Conservation (phyloP, 2,888 invertebrate species). For the Rutpela maculata region DNA sequence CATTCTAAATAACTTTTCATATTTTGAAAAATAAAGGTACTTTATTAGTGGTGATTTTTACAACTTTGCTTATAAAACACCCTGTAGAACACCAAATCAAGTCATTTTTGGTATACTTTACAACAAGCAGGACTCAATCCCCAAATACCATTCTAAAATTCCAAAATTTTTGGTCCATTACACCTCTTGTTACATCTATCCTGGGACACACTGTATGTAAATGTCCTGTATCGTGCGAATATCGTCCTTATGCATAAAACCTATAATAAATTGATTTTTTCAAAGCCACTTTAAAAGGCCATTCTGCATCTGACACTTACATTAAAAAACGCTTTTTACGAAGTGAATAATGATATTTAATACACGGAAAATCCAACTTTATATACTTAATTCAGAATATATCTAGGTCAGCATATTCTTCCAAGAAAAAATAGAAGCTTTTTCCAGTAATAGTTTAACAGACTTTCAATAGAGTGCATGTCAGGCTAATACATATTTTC, state of each 20-base stretch:
- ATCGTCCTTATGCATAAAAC: constrained; percentile 1
- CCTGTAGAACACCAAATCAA: too few relatives aligned
- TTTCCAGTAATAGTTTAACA: neutral
- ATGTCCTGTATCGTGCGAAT: neutral
- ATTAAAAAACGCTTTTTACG: neutral
- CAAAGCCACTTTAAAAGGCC: neutral
- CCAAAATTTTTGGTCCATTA: too few relatives aligned
- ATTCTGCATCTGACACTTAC: constrained; percentile 8
- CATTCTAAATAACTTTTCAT: too few relatives aligned
- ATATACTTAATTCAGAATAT: neutral
- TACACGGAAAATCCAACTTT: neutral
- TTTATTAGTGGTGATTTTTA: too few relatives aligned
- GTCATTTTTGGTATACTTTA: too few relatives aligned
- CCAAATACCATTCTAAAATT: too few relatives aligned
- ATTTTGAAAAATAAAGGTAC: too few relatives aligned
- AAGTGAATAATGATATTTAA: constrained; percentile 12
- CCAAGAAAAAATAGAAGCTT: neutral
- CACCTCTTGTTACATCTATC: too few relatives aligned
- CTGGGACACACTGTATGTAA: too few relatives aligned
- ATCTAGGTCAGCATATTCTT: neutral
- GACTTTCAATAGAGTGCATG: neutral
- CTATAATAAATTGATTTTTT: constrained; percentile 9
- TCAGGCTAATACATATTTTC: too few relatives aligned
- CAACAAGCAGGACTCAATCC: too few relatives aligned
- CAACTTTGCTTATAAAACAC: too few relatives aligned